phyloP scores from a whole-genome alignment of 2,797 vertebrate species.

The Rhadinocentrus ornatus region DNA sequence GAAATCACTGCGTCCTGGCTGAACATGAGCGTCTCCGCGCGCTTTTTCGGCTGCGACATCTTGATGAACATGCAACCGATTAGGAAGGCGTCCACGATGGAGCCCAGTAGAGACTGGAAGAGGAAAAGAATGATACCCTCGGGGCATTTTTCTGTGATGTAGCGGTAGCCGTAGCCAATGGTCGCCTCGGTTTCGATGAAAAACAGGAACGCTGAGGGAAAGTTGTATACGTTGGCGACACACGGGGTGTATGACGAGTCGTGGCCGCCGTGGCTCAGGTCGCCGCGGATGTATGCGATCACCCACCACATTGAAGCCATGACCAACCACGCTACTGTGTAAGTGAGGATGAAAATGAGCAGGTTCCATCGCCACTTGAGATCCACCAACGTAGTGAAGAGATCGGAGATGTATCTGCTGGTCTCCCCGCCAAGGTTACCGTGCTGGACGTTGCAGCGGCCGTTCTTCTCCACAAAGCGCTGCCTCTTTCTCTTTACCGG shows the following conservation, averaged over 20 bases:
- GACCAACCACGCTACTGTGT: slow-evolving; percentile 92
- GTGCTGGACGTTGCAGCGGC: slow-evolving; percentile 92
- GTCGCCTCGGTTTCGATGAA: slow-evolving; percentile 94
- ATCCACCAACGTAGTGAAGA: slow-evolving; percentile 93
- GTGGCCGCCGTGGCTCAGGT: slow-evolving; percentile 84
- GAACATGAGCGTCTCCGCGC: slow-evolving; percentile 94
- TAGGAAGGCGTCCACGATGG: slow-evolving; percentile 92
- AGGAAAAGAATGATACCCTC: slow-evolving; percentile 93
- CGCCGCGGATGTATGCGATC: slow-evolving; percentile 90
- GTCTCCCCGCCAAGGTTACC: slow-evolving; percentile 92
- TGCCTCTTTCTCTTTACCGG: slow-evolving; percentile 86
- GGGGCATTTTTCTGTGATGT: slow-evolving; percentile 92
- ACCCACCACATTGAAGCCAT: slow-evolving; percentile 97
- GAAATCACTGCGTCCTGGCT: slow-evolving; percentile 90
- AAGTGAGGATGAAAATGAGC: slow-evolving; percentile 92
- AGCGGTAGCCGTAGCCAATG: slow-evolving; percentile 91
- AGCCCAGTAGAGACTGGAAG: slow-evolving; percentile 91
- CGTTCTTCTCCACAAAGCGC: slow-evolving; percentile 94
- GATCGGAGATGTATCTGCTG: slow-evolving; percentile 90
- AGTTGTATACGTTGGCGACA: slow-evolving; percentile 94
- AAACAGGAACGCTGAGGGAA: slow-evolving; percentile 92
- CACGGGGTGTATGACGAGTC: slow-evolving; percentile 86
- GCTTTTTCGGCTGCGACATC: slow-evolving; percentile 95
- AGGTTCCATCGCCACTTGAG: slow-evolving; percentile 96
- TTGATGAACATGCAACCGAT: slow-evolving; percentile 97